Percentiles rank a stretch among this genome's conserved stretches.
These are phyloP conservation scores for Chouioia cunea DNA, from an alignment of 2,888 invertebrate genomes.

Conservation along the genomic window DNA sequence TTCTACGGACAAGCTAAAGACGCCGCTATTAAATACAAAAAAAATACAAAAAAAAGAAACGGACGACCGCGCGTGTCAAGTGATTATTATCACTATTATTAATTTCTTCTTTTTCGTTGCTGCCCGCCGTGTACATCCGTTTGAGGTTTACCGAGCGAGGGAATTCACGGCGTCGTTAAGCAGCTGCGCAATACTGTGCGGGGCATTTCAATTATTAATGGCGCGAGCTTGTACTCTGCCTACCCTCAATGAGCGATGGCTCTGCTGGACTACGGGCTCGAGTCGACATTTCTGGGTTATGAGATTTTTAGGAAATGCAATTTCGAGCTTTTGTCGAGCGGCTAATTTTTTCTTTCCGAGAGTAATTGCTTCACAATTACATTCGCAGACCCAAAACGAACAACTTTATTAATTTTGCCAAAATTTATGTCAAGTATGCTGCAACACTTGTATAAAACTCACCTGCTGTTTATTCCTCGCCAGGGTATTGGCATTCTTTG, in stretches of 20 bases:
- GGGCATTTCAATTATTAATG: constrained; percentile 39
- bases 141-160: not conserved
- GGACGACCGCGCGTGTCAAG: too few relatives aligned
- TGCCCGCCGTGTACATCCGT: too few relatives aligned
- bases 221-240: constrained; percentile 11
- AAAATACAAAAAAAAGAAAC: constrained; percentile 7
- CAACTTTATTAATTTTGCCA: too few relatives aligned
- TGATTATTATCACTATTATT: too few relatives aligned
- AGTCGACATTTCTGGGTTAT: constrained; percentile 9
- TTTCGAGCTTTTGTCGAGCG: too few relatives aligned
- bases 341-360: too few relatives aligned
- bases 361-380: too few relatives aligned
- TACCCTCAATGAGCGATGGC: not conserved
- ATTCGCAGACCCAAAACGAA: too few relatives aligned
- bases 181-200: not conserved
- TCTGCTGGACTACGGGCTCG: not conserved
- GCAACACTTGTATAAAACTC: constrained; percentile 6
- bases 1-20: constrained; percentile 11
- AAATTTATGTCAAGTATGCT: too few relatives aligned
- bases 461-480: constrained; percentile 55
- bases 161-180: constrained; percentile 24
- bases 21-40: not conserved
- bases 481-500: constrained; percentile 58
- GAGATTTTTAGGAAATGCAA: constrained; percentile 24
- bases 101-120: too few relatives aligned